Percentiles rank a stretch among this genome's conserved stretches.
These are phyloP conservation scores for Phalera bucephala DNA, from an alignment of 2,888 invertebrate species.

Conservation along the genomic window DNA sequence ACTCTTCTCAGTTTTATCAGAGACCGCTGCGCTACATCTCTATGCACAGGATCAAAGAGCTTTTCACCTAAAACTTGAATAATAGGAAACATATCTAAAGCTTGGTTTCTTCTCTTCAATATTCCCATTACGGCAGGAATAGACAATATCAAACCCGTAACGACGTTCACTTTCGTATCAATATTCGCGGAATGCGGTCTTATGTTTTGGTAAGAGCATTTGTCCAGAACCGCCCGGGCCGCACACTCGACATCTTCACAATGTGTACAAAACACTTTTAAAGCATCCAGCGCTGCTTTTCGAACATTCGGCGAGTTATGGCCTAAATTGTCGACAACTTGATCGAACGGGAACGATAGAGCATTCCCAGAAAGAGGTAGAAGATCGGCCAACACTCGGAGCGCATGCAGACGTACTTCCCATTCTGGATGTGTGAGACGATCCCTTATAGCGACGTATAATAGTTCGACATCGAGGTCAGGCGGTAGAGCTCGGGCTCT, in stretches of 20 bases:
- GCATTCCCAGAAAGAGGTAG: constrained; percentile 88
- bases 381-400: constrained; percentile 90
- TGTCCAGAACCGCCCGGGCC: constrained; percentile 84
- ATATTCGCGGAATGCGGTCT: constrained; percentile 77
- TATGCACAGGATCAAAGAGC: constrained; percentile 77
- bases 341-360: constrained; percentile 88
- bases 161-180: constrained; percentile 78
- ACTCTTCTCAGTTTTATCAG: constrained; percentile 87
- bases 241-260: constrained; percentile 87
- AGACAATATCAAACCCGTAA: constrained; percentile 86
- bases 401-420: constrained; percentile 92
- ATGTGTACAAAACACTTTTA: constrained; percentile 88
- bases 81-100: constrained; percentile 74
- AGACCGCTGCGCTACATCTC: constrained; percentile 88
- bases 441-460: constrained; percentile 88
- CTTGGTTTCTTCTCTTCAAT: constrained; percentile 71
- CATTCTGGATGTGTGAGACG: constrained; percentile 91
- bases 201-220: constrained; percentile 85
- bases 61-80: constrained; percentile 82
- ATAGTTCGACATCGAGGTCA: constrained; percentile 84
- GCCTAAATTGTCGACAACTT: constrained; percentile 90
- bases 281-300: constrained; percentile 90
- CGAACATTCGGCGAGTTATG: constrained; percentile 91
- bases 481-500: constrained; percentile 88
- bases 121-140: constrained; percentile 85